Evolutionary conservation across 2,797 vertebrate genomes (phyloP), one percentile per base, ranked within the genome.

Genomic region (Hirundo rustica): DNA sequence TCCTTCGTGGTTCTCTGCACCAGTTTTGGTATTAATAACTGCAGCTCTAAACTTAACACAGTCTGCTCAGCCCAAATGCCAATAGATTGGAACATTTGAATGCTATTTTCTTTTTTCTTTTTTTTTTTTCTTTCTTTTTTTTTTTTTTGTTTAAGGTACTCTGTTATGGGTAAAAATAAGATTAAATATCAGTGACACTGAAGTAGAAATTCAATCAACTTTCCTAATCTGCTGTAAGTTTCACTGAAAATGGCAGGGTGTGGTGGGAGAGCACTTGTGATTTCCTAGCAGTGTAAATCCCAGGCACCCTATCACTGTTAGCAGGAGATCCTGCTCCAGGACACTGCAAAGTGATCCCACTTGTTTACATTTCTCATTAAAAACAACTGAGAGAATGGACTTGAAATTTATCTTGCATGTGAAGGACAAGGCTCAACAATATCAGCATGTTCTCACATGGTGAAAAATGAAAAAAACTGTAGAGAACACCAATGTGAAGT

Each of bases 321-420:
- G 51, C 53, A 92, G 89, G 79, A 89, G 72, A 55, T 90, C 58
- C 77, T 94, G 88, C 95, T 91, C 40, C 9, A 93, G 95, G 91
- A 85, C 87, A 36, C 51, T 77, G 70, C 93, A 92, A 82, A 95
- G 86, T 32, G 67, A 90, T 82, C 82, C 82, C 40, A 34, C 57
- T 89, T 96, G 95, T 97, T 97, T 97, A 93, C 80, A 96, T 93
- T 96, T 97, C 96, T 85, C 44, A 60, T 71, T 76, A 77, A 78
- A 96, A 96, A 88, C 91, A 97, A 96, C 91, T 50, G 36, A 96
- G 94, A 93, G 78, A 79, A 83, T 1, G 10, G 95, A 89, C 96
- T 87, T 92, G 87, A 92, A 93, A 93, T 97, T 92, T 97, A 98
- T 98, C 97, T 97, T 68, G 40, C 42, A 23, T 55, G 47, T 78